Base-by-base conservation (phyloP, 2,113 vertebrate genomes). In the Lepisosteus oculatus region DNA sequence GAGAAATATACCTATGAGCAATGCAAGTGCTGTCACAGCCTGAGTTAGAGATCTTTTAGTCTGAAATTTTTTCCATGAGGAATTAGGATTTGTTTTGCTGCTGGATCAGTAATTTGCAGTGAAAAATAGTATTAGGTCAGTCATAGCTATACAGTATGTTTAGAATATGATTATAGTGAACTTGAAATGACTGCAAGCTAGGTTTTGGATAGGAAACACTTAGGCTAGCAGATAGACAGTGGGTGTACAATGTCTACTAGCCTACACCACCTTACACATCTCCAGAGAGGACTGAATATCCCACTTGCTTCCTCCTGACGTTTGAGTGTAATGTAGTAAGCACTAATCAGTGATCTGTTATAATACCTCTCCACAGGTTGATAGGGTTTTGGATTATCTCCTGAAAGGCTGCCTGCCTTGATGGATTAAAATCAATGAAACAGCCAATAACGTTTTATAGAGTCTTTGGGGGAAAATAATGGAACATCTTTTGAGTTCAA, bases 211-310 rank as follows among this genome's bases (percentile, higher is more conserved):
- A 78, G 72, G 80, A 76, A 76, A 79, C 62, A 77, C 76, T 80
- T 80, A 84, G 85, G 82, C 83, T 12, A 43, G 51, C 54, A 70
- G 57, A 47, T 43, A 61, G 55, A 51, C 14, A 43, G 62, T 47
- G 12, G 69, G 59, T 12, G 3, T 47, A 43, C 14, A 14, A 9
- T 42, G 8, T 59, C 68, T 41, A 14, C 74, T 82, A 70, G 70
- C 72, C 88, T 85, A 74, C 81, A 85, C 84, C 80, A 62, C 78
- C 83, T 81, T 72, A 74, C 79, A 81, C 84, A 84, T 81, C 69
- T 76, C 72, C 77, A 73, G 72, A 9, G 47, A 51, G 47, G 67
- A 74, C 71, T 72, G 43, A 2, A 44, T 74, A 54, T 56, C 74
- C 54, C 69, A 80, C 67, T 8, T 61, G 4, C 15, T 81, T 82